These are phyloP conservation scores for Elephantulus edwardii DNA, from an alignment of 2,113 vertebrate genomes.

Conservation along the genomic window DNA sequence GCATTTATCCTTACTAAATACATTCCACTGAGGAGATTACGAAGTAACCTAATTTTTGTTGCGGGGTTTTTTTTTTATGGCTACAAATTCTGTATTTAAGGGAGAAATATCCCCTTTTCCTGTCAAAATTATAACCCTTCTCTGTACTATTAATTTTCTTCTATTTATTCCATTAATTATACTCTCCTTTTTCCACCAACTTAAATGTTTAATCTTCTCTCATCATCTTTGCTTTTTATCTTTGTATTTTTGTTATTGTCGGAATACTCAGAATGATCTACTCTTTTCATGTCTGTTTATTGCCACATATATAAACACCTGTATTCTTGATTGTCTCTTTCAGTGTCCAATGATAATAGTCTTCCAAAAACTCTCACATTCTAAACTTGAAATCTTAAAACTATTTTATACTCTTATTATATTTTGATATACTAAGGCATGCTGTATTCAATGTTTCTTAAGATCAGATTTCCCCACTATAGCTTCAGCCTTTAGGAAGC, in stretches of 20 bases:
- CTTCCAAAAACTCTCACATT: background rate
- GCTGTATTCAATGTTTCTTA: background rate
- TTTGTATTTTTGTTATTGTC: background rate
- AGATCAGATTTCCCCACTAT: background rate
- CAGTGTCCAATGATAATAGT: background rate
- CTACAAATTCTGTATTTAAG: background rate
- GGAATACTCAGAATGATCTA: background rate
- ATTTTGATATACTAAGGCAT: background rate
- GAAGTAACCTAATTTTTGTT: background rate
- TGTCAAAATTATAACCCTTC: background rate
- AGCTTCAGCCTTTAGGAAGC: background rate
- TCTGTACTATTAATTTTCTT: background rate
- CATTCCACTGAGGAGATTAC: background rate
- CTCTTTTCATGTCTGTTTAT: background rate
- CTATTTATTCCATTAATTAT: background rate
- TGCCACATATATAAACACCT: background rate
- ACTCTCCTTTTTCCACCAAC: background rate
- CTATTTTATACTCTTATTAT: background rate
- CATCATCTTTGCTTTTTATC: background rate
- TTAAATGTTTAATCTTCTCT: background rate
- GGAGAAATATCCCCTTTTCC: background rate
- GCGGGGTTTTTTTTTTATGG: constrained; percentile 9
- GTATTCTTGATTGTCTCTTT: background rate
- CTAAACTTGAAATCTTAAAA: background rate
- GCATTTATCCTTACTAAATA: background rate